Evolutionary conservation across 2,797 vertebrate genomes (phyloP).

Genomic region (Sphaeramia orbicularis): DNA sequence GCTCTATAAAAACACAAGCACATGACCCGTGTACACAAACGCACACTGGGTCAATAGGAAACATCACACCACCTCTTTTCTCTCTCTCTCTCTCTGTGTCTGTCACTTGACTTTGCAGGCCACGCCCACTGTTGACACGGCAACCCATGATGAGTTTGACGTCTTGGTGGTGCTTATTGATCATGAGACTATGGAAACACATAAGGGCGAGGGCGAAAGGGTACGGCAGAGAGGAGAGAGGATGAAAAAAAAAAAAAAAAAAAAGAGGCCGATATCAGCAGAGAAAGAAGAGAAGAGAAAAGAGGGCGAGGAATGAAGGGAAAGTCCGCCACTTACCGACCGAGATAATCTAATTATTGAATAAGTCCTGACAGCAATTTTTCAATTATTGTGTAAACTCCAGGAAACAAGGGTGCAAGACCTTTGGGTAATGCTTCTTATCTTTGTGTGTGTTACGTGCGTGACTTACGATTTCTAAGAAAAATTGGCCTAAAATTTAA

Average conservation of each 20-base stretch:
- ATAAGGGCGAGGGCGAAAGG: conserved; percentile 11
- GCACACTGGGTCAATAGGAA: conserved; percentile 16
- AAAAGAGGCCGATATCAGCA: conserved; percentile 3
- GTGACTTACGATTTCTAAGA: background rate
- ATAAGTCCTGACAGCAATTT: conserved; percentile 43
- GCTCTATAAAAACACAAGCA: conserved; percentile 54
- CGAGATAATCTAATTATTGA: conserved; percentile 47
- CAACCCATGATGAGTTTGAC: conserved; percentile 26
- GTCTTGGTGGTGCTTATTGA: conserved; percentile 37
- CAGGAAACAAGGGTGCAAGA: background rate
- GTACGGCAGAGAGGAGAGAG: background rate
- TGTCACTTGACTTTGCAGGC: conserved; percentile 55
- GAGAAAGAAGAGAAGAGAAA: conserved; percentile 16
- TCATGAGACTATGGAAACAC: conserved; percentile 63
- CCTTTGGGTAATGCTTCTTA: conserved; percentile 7
- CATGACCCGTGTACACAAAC: conserved; percentile 30
- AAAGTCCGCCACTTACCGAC: conserved; percentile 23
- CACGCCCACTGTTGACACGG: conserved; percentile 36
- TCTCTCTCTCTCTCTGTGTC: too few relatives aligned
- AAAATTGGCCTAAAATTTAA: conserved; percentile 36
- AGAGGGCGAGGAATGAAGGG: background rate
- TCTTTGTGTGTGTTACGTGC: background rate
- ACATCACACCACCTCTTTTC: conserved; percentile 50
- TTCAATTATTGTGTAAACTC: conserved; percentile 33
- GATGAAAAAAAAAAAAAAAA: too few relatives aligned